These are phyloP conservation scores for Palythoa heliodiscus DNA, from an alignment of 92 coral and sea anemone species.

Conservation along the genomic window DNA sequence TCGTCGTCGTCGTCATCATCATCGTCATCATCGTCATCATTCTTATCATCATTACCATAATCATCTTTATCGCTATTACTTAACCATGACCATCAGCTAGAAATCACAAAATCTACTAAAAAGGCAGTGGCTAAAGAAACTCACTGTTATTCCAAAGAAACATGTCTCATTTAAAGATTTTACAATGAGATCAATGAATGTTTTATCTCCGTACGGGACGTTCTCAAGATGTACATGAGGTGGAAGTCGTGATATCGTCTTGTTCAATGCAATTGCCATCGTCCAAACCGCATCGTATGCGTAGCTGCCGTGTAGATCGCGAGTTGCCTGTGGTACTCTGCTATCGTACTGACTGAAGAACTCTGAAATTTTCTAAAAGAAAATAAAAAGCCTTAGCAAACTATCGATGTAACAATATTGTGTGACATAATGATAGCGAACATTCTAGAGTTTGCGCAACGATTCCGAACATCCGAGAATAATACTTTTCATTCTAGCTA, in stretches of 20 bases:
- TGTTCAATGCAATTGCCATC: constrained; percentile 81
- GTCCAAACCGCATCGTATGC: constrained; percentile 89
- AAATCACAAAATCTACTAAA: not conserved
- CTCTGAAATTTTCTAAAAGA: constrained; percentile 64
- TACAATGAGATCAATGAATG: constrained; percentile 38
- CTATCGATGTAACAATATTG: no score
- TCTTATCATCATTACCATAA: no score
- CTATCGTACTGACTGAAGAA: constrained; percentile 61
- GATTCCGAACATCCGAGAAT: no score
- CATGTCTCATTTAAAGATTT: constrained; percentile 57
- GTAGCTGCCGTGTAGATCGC: constrained; percentile 69
- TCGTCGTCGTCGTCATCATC: no score
- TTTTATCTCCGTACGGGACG: constrained; percentile 68
- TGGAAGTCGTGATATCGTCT: constrained; percentile 56
- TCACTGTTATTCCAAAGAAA: constrained; percentile 78
- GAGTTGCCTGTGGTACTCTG: constrained; percentile 45
- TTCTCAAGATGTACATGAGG: constrained; percentile 61
- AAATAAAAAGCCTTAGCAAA: no score
- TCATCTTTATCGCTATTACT: no score
- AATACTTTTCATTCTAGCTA: no score
- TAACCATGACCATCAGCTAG: no score
- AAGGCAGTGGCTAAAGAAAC: constrained; percentile 22
- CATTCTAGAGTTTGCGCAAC: no score
- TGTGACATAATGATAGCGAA: no score
- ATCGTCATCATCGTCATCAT: no score